These are phyloP conservation scores for Agapornis canus DNA, from an alignment of 2,797 vertebrate species.

Conservation along the genomic window DNA sequence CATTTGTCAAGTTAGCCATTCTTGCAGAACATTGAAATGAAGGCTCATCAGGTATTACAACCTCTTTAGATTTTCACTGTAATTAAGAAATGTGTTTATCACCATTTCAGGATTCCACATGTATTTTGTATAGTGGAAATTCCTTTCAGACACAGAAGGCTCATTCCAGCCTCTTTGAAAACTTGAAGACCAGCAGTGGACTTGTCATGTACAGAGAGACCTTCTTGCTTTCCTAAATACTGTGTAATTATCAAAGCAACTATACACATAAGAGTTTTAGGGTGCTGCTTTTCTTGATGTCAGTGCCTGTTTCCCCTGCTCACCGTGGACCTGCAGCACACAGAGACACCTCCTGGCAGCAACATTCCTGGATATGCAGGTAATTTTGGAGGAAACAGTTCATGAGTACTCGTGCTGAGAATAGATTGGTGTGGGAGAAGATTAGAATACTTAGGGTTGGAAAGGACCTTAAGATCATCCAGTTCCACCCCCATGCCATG, in stretches of 20 bases:
- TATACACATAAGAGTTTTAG: neutral
- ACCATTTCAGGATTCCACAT: neutral
- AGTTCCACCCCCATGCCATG: neutral
- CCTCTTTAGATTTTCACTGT: neutral
- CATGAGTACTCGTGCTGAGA: neutral
- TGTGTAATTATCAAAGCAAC: neutral
- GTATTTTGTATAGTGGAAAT: neutral
- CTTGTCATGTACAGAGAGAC: accelerated
- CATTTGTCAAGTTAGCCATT: neutral
- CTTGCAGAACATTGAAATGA: neutral
- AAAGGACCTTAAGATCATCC: neutral
- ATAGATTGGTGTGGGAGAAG: neutral
- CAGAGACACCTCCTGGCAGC: neutral
- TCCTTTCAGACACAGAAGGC: neutral
- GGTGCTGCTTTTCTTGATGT: neutral
- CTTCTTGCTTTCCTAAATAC: neutral
- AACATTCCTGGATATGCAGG: neutral
- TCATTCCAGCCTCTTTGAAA: neutral
- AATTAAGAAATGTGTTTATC: neutral
- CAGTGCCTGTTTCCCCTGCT: neutral
- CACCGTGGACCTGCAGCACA: neutral
- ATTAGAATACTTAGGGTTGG: neutral
- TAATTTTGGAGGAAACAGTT: neutral
- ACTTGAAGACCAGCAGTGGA: neutral
- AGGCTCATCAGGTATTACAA: neutral